Evolutionary conservation across 2,113 vertebrate genomes (phyloP).

Genomic region (Aix galericulata): DNA sequence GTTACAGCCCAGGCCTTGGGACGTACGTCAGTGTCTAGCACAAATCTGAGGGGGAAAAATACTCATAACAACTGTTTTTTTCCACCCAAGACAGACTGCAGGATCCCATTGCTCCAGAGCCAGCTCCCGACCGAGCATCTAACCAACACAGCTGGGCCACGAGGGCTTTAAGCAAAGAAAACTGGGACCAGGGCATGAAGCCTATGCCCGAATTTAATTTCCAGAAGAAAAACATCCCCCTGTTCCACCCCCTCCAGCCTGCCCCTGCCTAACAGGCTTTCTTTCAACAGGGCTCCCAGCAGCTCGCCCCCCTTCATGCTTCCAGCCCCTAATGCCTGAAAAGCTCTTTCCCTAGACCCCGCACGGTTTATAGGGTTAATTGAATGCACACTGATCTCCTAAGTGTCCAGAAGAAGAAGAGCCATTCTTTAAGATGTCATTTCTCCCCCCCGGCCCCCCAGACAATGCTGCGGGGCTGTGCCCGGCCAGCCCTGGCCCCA

Average conservation of each 20-base stretch:
- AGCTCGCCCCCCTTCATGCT: slow-evolving; percentile 23
- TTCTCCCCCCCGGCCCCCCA: not conserved
- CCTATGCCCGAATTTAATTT: not conserved
- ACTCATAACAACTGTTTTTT: not conserved
- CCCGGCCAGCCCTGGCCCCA: slow-evolving; percentile 38
- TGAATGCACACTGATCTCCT: slow-evolving; percentile 65
- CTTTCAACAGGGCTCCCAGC: slow-evolving; percentile 18
- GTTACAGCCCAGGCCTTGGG: not conserved
- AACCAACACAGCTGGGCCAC: not conserved
- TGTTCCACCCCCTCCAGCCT: not conserved
- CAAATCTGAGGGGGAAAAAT: not conserved
- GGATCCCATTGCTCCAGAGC: rapidly evolving
- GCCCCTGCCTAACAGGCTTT: slow-evolving; percentile 29
- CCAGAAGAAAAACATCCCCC: not conserved
- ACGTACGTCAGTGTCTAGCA: not conserved
- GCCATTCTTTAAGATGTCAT: slow-evolving; percentile 60
- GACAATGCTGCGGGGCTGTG: slow-evolving; percentile 41
- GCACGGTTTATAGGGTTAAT: slow-evolving; percentile 63
- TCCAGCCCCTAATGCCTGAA: slow-evolving; percentile 40
- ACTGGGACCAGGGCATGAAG: not conserved
- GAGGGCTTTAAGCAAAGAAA: not conserved
- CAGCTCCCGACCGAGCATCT: not conserved
- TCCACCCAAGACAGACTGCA: not conserved
- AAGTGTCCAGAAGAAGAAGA: slow-evolving; percentile 42
- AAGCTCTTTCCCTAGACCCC: slow-evolving; percentile 47